A percentile compares a stretch with the other conserved stretches of the same genome.
These are phyloP conservation scores for Ailurus styani DNA, from an alignment of 2,113 vertebrate genomes.

Conservation along the genomic window DNA sequence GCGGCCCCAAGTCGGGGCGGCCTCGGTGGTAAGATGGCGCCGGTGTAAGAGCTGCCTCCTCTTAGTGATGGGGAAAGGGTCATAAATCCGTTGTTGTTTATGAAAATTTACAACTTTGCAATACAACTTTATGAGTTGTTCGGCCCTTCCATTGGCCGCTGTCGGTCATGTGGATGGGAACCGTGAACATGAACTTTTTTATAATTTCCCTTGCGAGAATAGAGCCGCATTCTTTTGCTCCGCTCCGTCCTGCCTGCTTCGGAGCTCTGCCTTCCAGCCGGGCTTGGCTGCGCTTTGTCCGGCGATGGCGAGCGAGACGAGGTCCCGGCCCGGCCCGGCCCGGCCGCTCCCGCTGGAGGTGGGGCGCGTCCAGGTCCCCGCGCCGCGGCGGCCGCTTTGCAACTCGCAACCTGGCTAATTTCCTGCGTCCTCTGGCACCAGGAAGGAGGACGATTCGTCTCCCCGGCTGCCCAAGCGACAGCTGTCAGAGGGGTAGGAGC, in stretches of 20 bases:
- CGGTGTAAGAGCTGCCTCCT: conserved; percentile 91
- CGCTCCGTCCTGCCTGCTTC: conserved; percentile 89
- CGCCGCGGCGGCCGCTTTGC: conserved; percentile 81
- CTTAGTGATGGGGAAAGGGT: conserved; percentile 90
- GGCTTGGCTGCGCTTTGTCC: conserved; percentile 81
- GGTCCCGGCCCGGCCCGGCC: conserved; percentile 72
- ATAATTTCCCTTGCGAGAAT: conserved; percentile 97
- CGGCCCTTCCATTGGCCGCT: conserved; percentile 91
- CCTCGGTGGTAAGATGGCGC: conserved; percentile 95
- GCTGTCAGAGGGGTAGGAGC: conserved; percentile 87
- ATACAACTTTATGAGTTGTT: conserved; percentile 97
- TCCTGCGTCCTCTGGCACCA: conserved; percentile 88
- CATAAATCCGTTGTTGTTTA: conserved; percentile 99
- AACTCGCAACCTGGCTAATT: conserved; percentile 87
- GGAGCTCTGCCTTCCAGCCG: conserved; percentile 81
- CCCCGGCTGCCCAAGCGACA: conserved; percentile 82
- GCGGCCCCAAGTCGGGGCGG: conserved; percentile 76
- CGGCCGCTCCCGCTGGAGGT: conserved; percentile 82
- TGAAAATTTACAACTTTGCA: conserved; percentile 99
- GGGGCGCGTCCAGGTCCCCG: conserved; percentile 82
- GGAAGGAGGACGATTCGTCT: conserved; percentile 83
- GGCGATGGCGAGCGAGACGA: conserved; percentile 78
- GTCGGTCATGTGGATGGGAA: conserved; percentile 93
- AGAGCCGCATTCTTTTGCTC: conserved; percentile 95
- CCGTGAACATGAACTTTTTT: conserved; percentile 99